Evolutionary conservation across 30 jellyfish, hydroid and myxozoan genomes (phyloP), one percentile per base, ranked within the genome.

Genomic region (Turritopsis rubra): DNA sequence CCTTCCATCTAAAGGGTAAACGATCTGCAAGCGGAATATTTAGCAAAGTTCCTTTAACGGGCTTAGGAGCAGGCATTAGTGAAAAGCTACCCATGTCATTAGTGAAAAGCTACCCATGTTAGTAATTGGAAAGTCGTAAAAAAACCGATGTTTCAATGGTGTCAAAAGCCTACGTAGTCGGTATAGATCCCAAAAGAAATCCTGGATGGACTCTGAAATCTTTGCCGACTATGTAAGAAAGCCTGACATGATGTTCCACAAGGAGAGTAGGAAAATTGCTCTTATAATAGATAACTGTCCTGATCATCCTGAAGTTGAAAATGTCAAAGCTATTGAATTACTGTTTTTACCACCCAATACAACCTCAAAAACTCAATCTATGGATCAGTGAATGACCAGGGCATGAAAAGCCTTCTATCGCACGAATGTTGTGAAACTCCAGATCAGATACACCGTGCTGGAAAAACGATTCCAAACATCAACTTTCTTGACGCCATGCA

Each of bases 281-380:
- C 72, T 54, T 60, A 53, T 88, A 19, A 72, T 75, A 21, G 94
- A 88, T 72, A 83, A 84, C 81, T 78, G 96, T 54, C 83, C 96
- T 16, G 82, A 94, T 9, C 94, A 75, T 53, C 5, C 89, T 78
- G 27, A 30, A 29, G 78, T 88, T 22, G 83, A 76, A 84, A 71
- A 53, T 66, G 89, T 83, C 73, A 84, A 88, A 79, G 83, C 81
- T 24, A 83, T 83, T 17, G 66, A 80, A 21, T 72, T 83, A 84
- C 20, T 88, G 22, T 76, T 77, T 68, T 89, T 83, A 23, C 96
- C 93, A 8, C 89, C 93, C 30, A 88, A 75, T 41, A 75, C 96
- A 28, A 75, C 96, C 9, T 83, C 89, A 5, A 41, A 41, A 3
- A 41, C 77, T 52, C 88, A 87, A 24, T 90, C 91, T 72, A 87